A percentile compares a stretch with the other conserved stretches of the same genome.
Evolutionary conservation across 64 coral and sea anemone species (phyloP).

Genomic region (Cladopsammia gracilis): DNA sequence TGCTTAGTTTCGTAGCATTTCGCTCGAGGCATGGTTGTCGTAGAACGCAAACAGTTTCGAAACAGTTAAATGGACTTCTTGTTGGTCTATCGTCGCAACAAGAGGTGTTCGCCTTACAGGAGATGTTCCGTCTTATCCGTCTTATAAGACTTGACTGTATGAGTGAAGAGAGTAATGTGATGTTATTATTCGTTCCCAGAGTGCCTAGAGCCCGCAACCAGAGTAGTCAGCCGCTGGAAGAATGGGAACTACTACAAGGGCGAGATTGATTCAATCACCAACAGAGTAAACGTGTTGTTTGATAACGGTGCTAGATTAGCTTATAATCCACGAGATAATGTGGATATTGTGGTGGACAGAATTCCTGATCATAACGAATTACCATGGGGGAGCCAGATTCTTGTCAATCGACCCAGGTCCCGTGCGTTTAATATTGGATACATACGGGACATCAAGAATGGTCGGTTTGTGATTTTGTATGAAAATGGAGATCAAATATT

Average conservation of each 20-base stretch:
- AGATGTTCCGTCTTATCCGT: too few species aligned
- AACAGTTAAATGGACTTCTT: too few species aligned
- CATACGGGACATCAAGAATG: conserved; percentile 69
- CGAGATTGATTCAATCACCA: conserved; percentile 84
- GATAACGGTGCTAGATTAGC: conserved; percentile 70
- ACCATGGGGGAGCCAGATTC: conserved; percentile 36
- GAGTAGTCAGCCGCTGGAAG: conserved; percentile 91
- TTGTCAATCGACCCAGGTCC: conserved; percentile 72
- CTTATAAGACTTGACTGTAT: too few species aligned
- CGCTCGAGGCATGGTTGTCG: too few species aligned
- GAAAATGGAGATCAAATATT: conserved; percentile 62
- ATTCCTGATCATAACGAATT: conserved; percentile 65
- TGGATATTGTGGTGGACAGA: conserved; percentile 53
- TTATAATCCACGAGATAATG: conserved; percentile 46
- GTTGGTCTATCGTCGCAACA: too few species aligned
- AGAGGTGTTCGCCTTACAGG: too few species aligned
- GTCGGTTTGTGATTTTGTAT: conserved; percentile 66
- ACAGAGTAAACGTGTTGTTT: conserved; percentile 83
- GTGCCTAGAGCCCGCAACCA: conserved; percentile 79
- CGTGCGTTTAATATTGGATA: conserved; percentile 52
- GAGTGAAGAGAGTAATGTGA: too few species aligned
- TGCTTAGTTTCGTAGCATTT: too few species aligned
- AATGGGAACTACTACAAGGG: conserved; percentile 96
- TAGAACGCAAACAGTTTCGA: too few species aligned
- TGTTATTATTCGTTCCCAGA: conserved; percentile 28